These are phyloP conservation scores for Panulirus ornatus DNA, from an alignment of 1,140 invertebrate genomes.

Conservation along the genomic window DNA sequence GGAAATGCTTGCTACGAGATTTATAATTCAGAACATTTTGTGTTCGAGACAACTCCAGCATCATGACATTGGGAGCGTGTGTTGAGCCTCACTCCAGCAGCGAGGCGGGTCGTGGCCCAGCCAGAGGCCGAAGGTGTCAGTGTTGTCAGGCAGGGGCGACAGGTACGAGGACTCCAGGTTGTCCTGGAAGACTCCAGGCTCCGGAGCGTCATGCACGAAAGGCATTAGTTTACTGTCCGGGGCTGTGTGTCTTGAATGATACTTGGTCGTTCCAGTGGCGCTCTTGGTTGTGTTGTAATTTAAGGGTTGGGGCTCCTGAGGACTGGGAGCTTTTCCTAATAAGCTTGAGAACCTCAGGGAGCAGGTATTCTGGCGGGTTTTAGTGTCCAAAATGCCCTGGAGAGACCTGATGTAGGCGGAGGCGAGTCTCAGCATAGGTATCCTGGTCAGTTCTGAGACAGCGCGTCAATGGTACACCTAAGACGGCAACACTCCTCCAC, in stretches of 20 bases:
- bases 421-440: conserved; percentile 51
- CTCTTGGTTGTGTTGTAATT: neutral
- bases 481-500: conserved; percentile 27
- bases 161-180: conserved; percentile 22
- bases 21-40: no score
- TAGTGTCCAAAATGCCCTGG: conserved; percentile 44
- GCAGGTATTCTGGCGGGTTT: conserved; percentile 13
- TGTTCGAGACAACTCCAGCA: no score
- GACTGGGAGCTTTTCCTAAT: neutral
- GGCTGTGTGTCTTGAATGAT: neutral
- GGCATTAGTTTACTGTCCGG: neutral
- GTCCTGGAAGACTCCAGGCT: conserved; percentile 3
- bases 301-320: neutral
- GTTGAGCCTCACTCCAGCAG: conserved; percentile 2
- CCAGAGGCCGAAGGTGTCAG: neutral
- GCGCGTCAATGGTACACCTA: conserved; percentile 35
- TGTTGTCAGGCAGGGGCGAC: neutral
- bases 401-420: conserved; percentile 59
- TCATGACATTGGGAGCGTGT: conserved; percentile 21
- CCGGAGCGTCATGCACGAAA: neutral
- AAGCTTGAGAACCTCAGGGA: conserved; percentile 40
- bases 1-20: no score
- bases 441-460: conserved; percentile 45
- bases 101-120: conserved; percentile 16
- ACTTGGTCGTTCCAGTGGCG: conserved; percentile 9